Base-by-base conservation (phyloP, 92 coral and sea anemone genomes). In the Epizoanthus ramosus region DNA sequence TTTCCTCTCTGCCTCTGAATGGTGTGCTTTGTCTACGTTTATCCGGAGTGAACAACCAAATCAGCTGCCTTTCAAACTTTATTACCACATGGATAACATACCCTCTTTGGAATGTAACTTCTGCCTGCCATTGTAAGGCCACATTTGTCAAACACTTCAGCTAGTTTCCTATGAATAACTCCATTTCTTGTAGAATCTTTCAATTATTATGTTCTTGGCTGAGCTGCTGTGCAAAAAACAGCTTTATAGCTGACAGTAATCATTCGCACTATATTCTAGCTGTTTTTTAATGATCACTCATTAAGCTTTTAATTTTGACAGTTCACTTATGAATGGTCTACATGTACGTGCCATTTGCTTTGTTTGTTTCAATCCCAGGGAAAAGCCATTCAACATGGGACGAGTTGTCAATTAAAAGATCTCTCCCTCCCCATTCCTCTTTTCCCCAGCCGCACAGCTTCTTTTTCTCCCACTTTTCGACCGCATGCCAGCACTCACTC, bases 21-120 rank as follows among this genome's bases (percentile, higher is more conserved):
- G 45, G 45, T 4, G 45, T 41, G 45, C 8, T 41, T 41, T 41
- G 61, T 72, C 50, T 23, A 73, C 6, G 39, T 61, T 61, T 52
- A 61, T 47, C 45, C 8, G 45, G 50, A 73, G 79, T 39, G 61
- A 47, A 73, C 21, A 18, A 73, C 79, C 24, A 73, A 73, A 4
- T n/a, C 79, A 73, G 79, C 79, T 73, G 79, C 31, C 17, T 52
- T 73, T 73, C 63, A 18, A 31, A 73, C 63, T 60, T 35, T 73
- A 35, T 60, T 73, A 21, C 61, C 50, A 61, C 79, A 73, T 13
- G 63, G 23, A 19, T 39, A 73, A 73, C 79, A 73, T 12, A 37
- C 79, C 50, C 61, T 73, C 6, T 10, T n/a, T 15, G 79, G 50
- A 73, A 73, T 21, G 31, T 52, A 23, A 61, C 79, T 50, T 31